A percentile compares a stretch with the other conserved stretches of the same genome.
phyloP scores from a whole-genome alignment of 2,888 invertebrate genomes.

The Catocala fraxini region DNA sequence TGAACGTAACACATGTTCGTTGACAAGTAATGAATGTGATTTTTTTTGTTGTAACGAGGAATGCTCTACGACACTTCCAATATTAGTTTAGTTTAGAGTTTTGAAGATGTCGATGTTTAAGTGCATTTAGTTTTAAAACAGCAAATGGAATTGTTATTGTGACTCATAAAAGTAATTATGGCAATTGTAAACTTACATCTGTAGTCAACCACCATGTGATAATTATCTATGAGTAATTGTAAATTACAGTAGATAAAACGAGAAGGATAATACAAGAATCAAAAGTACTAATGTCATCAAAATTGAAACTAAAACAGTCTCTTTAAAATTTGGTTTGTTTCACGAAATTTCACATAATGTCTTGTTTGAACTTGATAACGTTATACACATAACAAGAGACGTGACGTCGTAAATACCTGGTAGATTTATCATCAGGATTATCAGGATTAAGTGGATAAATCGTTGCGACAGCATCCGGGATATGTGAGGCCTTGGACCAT shows the following conservation, averaged over 20 bases:
- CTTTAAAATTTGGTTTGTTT: conserved; percentile 6
- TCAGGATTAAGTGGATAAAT: conserved; percentile 41
- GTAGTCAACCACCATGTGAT: too few relatives aligned
- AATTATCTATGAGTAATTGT: too few relatives aligned
- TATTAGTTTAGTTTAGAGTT: conserved; percentile 1
- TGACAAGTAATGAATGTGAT: conserved; percentile 39
- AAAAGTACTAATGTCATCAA: neutral
- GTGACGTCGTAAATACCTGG: conserved; percentile 41
- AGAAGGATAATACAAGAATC: neutral
- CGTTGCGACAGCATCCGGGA: conserved; percentile 33
- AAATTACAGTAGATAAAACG: too few relatives aligned
- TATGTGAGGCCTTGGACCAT: neutral
- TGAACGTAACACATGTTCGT: conserved; percentile 48
- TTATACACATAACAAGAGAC: conserved; percentile 26
- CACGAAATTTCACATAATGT: conserved; percentile 27
- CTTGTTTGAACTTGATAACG: conserved; percentile 45
- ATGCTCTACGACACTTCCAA: conserved; percentile 23
- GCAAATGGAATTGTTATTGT: conserved; percentile 1
- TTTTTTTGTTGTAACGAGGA: conserved; percentile 27
- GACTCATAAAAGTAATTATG: conserved; percentile 1
- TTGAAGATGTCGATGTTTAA: neutral
- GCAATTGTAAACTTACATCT: conserved; percentile 1
- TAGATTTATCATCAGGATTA: conserved; percentile 49
- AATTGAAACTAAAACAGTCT: neutral
- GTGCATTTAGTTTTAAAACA: neutral